Evolutionary conservation across 2,113 vertebrate genomes (phyloP).

Genomic region (Poecilia latipinna): DNA sequence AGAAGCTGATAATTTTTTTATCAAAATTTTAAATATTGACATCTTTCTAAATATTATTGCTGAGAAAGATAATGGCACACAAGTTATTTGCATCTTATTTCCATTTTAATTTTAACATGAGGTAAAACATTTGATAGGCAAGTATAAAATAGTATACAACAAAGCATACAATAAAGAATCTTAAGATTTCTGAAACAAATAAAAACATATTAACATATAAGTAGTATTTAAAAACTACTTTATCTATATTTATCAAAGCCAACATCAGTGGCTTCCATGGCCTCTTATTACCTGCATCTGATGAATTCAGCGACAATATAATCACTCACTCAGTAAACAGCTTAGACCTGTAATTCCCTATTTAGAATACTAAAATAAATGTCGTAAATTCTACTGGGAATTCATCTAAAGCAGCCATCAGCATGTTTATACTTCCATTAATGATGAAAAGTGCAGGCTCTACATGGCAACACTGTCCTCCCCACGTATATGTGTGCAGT

Average conservation of each 20-base stretch:
- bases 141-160: no score
- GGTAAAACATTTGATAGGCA: no score
- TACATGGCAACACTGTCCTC: slow-evolving; percentile 49
- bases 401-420: slow-evolving; percentile 5
- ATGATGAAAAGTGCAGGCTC: slow-evolving; percentile 26
- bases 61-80: no score
- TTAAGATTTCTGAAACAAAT: not conserved
- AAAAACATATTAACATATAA: not conserved
- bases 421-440: slow-evolving; percentile 65
- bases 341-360: not conserved
- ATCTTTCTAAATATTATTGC: no score
- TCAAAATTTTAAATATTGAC: no score
- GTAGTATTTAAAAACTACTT: not conserved
- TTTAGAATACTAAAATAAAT: not conserved
- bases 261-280: not conserved
- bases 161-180: not conserved
- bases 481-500: slow-evolving; percentile 22
- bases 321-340: not conserved
- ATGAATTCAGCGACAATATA: not conserved
- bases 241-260: not conserved
- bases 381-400: slow-evolving; percentile 28
- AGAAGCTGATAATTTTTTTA: no score
- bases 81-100: no score
- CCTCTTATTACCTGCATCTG: slow-evolving; percentile 3
- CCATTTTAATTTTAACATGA: no score